Conservation (phyloP, 2,888 invertebrate species). For the Clitarchus hookeri region DNA sequence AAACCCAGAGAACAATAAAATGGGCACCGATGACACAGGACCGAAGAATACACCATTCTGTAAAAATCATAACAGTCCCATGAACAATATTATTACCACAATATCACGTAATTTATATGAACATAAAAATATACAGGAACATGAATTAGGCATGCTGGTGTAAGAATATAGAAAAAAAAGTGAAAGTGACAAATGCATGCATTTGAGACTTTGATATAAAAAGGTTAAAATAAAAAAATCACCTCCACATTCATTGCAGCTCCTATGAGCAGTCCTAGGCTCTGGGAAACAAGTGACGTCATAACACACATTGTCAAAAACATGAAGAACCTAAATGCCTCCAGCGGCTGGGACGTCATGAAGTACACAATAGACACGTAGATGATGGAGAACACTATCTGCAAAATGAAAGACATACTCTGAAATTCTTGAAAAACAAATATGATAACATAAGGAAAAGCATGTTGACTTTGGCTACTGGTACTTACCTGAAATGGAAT, state of each 20-base stretch:
- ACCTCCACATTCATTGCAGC: constrained; percentile 88
- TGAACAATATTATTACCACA: too few relatives aligned
- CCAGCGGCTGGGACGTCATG: constrained; percentile 94
- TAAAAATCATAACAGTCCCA: constrained; percentile 27
- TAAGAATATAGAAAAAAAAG: neutral
- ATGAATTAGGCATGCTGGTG: neutral
- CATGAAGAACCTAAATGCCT: constrained; percentile 79
- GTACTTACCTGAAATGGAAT: constrained; percentile 87
- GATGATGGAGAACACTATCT: constrained; percentile 84
- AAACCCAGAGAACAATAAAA: constrained; percentile 60
- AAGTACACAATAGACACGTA: constrained; percentile 92
- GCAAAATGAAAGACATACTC: constrained; percentile 48
- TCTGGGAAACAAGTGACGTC: constrained; percentile 90
- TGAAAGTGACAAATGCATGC: neutral
- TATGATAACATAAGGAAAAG: neutral
- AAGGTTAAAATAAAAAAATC: constrained; percentile 37
- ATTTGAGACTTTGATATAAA: too few relatives aligned
- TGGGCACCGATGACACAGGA: constrained; percentile 58
- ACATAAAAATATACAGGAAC: neutral
- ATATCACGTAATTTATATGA: too few relatives aligned
- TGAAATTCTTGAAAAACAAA: neutral
- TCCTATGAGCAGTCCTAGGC: constrained; percentile 88
- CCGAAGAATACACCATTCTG: constrained; percentile 60
- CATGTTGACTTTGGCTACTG: neutral
- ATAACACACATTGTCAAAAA: constrained; percentile 76